These are phyloP conservation scores for Pseudochaenichthys georgianus DNA, from an alignment of 2,797 vertebrate genomes.

Conservation along the genomic window DNA sequence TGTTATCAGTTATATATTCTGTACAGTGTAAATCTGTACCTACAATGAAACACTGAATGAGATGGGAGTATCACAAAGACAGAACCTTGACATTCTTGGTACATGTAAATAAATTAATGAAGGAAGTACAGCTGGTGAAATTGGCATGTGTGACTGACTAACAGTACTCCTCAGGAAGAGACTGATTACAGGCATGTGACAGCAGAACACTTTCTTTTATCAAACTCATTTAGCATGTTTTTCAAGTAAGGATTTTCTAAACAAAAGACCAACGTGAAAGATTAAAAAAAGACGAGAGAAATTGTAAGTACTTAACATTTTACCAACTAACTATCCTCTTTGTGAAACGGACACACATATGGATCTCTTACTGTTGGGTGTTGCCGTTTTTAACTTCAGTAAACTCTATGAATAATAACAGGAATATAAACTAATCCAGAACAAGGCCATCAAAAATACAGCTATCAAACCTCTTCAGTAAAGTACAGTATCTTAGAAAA, in stretches of 20 bases:
- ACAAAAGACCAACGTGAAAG: slow-evolving; percentile 17
- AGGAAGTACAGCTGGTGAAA: slow-evolving; percentile 20
- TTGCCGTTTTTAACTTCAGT: slow-evolving; percentile 15
- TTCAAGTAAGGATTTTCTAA: slow-evolving; percentile 45
- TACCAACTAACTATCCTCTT: slow-evolving; percentile 1
- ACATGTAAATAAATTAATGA: slow-evolving; percentile 50
- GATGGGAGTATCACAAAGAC: not conserved
- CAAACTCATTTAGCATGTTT: slow-evolving; percentile 20
- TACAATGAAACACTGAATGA: slow-evolving; percentile 20
- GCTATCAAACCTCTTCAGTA: slow-evolving; percentile 50
- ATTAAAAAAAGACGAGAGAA: slow-evolving; percentile 7
- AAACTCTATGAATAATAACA: slow-evolving; percentile 31
- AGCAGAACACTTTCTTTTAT: slow-evolving; percentile 29
- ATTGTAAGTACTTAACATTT: slow-evolving; percentile 11
- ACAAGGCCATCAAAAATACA: slow-evolving; percentile 52
- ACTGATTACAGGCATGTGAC: slow-evolving; percentile 48
- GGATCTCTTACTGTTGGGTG: slow-evolving; percentile 7
- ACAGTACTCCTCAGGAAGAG: slow-evolving; percentile 2
- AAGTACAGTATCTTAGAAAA: slow-evolving; percentile 63
- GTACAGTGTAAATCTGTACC: slow-evolving; percentile 49
- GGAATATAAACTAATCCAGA: slow-evolving; percentile 31
- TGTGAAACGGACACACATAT: slow-evolving; percentile 13
- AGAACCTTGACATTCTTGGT: not conserved
- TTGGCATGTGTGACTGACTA: not conserved
- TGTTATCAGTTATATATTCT: not conserved